These are phyloP conservation scores for Oscheius myriophilus DNA, from an alignment of 2,888 invertebrate species.

Conservation along the genomic window DNA sequence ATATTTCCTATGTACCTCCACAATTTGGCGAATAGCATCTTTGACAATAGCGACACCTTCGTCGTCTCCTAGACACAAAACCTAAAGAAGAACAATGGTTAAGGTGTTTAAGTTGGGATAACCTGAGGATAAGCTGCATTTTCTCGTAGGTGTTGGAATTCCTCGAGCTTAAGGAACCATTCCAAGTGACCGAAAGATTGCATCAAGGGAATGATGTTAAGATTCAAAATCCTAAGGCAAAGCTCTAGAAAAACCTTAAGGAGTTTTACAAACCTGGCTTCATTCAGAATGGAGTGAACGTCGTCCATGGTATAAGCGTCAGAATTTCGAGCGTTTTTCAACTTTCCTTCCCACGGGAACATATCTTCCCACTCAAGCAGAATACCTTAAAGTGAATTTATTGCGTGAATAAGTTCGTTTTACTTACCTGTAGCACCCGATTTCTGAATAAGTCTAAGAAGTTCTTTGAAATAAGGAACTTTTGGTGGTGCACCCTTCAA, in stretches of 20 bases:
- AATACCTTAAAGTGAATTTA: conserved; percentile 76
- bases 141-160: conserved; percentile 80
- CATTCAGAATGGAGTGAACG: conserved; percentile 78
- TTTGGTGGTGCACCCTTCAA: conserved; percentile 85
- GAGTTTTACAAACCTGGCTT: too few relatives aligned
- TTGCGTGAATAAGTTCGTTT: too few relatives aligned
- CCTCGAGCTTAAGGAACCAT: conserved; percentile 80
- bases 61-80: conserved; percentile 60
- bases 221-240: conserved; percentile 72
- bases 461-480: conserved; percentile 73
- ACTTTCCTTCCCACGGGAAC: conserved; percentile 81
- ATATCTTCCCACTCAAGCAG: conserved; percentile 88
- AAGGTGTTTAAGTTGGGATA: background rate
- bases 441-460: conserved; percentile 77
- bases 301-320: conserved; percentile 80
- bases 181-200: conserved; percentile 89
- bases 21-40: conserved; percentile 72
- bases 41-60: conserved; percentile 71
- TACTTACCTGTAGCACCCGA: conserved; percentile 78
- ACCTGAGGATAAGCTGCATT: conserved; percentile 74
- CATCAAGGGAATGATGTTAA: conserved; percentile 83
- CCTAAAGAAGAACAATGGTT: conserved; percentile 30
- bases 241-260: too few relatives aligned
- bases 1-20: conserved; percentile 72
- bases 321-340: conserved; percentile 77